A percentile compares a stretch with the other conserved stretches of the same genome.
These are phyloP conservation scores for Garra rufa DNA, from an alignment of 2,113 vertebrate species.

Conservation along the genomic window DNA sequence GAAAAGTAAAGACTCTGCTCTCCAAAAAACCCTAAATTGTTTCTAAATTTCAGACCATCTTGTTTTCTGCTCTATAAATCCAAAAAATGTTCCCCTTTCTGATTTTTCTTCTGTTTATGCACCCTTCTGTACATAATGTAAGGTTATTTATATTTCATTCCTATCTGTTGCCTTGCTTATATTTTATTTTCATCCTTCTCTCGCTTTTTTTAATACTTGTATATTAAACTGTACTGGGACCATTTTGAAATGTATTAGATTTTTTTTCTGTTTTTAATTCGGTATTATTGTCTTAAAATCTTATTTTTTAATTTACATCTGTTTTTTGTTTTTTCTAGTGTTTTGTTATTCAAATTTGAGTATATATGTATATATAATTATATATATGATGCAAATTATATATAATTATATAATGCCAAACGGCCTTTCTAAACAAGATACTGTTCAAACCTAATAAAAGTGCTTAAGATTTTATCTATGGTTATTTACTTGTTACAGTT, in stretches of 20 bases:
- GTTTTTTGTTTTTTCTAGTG: constrained; percentile 75
- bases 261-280: constrained; percentile 66
- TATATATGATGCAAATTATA: constrained; percentile 81
- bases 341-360: constrained; percentile 81
- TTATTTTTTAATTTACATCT: constrained; percentile 71
- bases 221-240: constrained; percentile 79
- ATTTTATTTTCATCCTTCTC: constrained; percentile 54
- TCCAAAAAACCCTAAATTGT: background rate
- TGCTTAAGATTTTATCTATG: constrained; percentile 81
- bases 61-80: background rate
- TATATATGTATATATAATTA: constrained; percentile 78
- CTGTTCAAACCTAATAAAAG: constrained; percentile 80
- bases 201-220: constrained; percentile 58
- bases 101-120: constrained; percentile 4
- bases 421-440: constrained; percentile 80
- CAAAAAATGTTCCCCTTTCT: background rate
- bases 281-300: constrained; percentile 72
- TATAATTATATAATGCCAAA: constrained; percentile 82
- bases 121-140: constrained; percentile 79
- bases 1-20: background rate
- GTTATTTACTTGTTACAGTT: no score
- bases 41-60: background rate
- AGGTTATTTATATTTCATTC: constrained; percentile 81
- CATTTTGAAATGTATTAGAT: constrained; percentile 75
- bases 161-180: constrained; percentile 69